Evolutionary conservation across 2,888 invertebrate genomes (phyloP).

Genomic region (Holacanthella duospinosa): DNA sequence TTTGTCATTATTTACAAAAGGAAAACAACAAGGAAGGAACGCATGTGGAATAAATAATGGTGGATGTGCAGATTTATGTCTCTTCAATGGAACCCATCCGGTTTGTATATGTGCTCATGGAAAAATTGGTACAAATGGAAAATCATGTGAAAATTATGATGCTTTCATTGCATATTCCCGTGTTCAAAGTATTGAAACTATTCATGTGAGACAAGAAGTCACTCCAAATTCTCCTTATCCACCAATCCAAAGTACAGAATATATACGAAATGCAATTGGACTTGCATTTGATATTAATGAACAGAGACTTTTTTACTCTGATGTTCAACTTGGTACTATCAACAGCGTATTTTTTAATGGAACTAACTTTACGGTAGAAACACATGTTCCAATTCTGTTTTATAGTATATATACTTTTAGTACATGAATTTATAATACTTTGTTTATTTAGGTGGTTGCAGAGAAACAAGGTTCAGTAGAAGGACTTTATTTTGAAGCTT

Average conservation of each 20-base stretch:
- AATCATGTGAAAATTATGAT: constrained; percentile 56
- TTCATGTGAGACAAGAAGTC: constrained; percentile 58
- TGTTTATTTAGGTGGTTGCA: constrained; percentile 42
- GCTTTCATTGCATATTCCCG: constrained; percentile 75
- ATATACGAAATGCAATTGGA: constrained; percentile 76
- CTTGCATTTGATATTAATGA: constrained; percentile 64
- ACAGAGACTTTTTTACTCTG: constrained; percentile 69
- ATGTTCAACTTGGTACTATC: constrained; percentile 75
- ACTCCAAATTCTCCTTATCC: constrained; percentile 66
- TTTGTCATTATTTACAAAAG: constrained; percentile 48
- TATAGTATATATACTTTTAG: neutral
- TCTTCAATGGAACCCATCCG: constrained; percentile 56
- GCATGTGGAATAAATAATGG: constrained; percentile 56
- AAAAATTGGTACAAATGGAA: constrained; percentile 54
- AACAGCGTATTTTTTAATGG: constrained; percentile 73
- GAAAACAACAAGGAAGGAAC: constrained; percentile 52
- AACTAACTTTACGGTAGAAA: constrained; percentile 52
- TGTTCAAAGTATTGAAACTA: constrained; percentile 68
- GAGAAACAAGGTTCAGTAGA: constrained; percentile 75
- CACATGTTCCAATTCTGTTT: too few relatives aligned
- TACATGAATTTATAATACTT: constrained; percentile 40
- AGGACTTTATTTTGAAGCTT: constrained; percentile 66
- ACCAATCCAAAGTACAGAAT: constrained; percentile 57
- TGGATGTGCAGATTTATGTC: constrained; percentile 67
- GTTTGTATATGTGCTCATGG: constrained; percentile 78